These are phyloP conservation scores for Mallateleia sp. DNA, from an alignment of 2,888 invertebrate species.

Conservation along the genomic window DNA sequence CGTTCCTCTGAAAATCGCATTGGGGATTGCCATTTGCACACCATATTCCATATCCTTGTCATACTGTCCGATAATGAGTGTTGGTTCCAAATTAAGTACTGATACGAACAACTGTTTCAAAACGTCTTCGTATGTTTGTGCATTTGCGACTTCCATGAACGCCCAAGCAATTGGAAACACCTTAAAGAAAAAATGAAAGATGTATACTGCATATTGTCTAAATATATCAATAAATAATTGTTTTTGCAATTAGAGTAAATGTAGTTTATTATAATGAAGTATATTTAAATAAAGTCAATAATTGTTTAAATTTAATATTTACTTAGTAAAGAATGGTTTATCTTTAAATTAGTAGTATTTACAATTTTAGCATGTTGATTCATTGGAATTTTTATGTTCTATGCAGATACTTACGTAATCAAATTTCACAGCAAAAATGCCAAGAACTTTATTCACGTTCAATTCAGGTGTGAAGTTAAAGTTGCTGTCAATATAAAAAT, in stretches of 20 bases:
- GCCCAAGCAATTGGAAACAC: constrained; percentile 12
- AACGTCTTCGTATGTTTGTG: neutral
- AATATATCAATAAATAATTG: neutral
- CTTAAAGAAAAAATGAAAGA: neutral
- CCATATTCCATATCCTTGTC: neutral
- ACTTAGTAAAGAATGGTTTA: no score
- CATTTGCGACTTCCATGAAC: neutral
- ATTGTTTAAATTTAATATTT: no score
- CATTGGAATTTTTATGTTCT: neutral
- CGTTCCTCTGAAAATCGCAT: neutral
- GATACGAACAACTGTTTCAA: neutral
- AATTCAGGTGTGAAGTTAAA: neutral
- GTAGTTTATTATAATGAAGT: no score
- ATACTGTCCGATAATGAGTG: neutral
- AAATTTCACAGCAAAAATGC: neutral
- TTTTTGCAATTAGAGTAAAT: no score
- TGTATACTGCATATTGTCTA: neutral
- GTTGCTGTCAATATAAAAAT: neutral
- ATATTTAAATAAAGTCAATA: no score
- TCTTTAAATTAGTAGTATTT: no score
- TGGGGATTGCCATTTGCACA: neutral
- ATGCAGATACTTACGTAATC: neutral
- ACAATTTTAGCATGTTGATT: no score
- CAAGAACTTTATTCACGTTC: neutral
- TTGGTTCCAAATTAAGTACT: neutral